Evolutionary conservation across 2,888 invertebrate species (phyloP).

Genomic region (Cordilura impudica): DNA sequence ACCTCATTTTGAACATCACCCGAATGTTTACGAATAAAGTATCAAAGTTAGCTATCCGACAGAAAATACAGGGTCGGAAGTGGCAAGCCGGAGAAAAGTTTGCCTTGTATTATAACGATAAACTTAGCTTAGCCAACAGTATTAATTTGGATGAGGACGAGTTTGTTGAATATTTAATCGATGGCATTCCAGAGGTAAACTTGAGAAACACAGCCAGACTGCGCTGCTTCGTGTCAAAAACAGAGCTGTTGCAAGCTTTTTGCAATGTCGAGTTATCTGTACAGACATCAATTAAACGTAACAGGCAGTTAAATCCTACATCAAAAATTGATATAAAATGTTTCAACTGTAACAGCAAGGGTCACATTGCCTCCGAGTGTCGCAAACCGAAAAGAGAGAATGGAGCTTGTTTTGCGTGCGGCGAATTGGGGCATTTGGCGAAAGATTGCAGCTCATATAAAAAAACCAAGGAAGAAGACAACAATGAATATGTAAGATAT

Average conservation of each 20-base stretch:
- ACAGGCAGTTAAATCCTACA: not conserved
- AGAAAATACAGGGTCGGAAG: not conserved
- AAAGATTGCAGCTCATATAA: too few relatives aligned
- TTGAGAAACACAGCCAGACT: not conserved
- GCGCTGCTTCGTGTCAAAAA: not conserved
- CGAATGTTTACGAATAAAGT: constrained; percentile 5
- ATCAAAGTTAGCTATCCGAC: not conserved
- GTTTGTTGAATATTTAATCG: not conserved
- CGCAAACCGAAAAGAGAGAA: not conserved
- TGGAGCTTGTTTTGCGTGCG: not conserved
- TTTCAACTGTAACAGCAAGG: constrained; percentile 4
- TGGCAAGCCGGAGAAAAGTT: constrained; percentile 7
- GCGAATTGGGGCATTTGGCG: not conserved
- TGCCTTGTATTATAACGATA: not conserved
- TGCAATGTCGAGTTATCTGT: not conserved
- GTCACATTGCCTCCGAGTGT: not conserved
- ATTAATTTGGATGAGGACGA: not conserved
- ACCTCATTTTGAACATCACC: not conserved
- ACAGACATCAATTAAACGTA: not conserved
- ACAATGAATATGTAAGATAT: constrained; percentile 13
- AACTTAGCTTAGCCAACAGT: not conserved
- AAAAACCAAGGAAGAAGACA: not conserved
- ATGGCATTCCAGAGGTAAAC: not conserved
- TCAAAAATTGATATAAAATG: not conserved
- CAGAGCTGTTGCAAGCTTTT: not conserved